Conservation (phyloP, 2,888 invertebrate genomes). For the Odontocolon sp. region DNA sequence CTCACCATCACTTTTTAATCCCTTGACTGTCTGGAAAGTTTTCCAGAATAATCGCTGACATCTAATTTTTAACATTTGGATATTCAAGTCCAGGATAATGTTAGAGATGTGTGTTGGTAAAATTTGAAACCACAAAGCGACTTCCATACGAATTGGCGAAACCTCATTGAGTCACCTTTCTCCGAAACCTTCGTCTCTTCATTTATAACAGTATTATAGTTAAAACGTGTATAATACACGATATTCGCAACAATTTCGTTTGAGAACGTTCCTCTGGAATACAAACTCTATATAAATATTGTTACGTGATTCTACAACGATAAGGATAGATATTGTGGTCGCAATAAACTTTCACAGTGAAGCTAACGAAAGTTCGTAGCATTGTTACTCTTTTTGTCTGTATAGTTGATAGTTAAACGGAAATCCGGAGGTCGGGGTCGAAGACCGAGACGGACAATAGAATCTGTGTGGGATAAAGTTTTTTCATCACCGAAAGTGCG, state of each 20-base stretch:
- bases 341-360: conserved; percentile 47
- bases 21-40: conserved; percentile 30
- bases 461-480: conserved; percentile 35
- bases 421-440: background rate
- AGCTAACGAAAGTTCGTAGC: conserved; percentile 13
- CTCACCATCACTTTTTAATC: conserved; percentile 34
- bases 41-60: conserved; percentile 20
- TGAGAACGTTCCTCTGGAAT: background rate
- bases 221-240: background rate
- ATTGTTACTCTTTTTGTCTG: background rate
- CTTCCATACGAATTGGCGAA: conserved; percentile 51
- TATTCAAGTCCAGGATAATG: too few relatives aligned
- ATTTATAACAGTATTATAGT: too few relatives aligned
- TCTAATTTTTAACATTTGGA: too few relatives aligned
- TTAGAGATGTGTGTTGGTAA: conserved; percentile 15
- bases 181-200: conserved; percentile 16
- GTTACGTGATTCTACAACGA: too few relatives aligned
- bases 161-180: conserved; percentile 49
- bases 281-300: background rate
- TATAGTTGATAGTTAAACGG: conserved; percentile 13
- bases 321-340: background rate
- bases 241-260: background rate
- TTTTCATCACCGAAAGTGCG: conserved; percentile 58
- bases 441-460: background rate
- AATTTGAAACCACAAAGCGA: conserved; percentile 46